Percentiles rank a stretch among this genome's conserved stretches.
These are phyloP conservation scores for Dinothrombium tinctorium DNA, from an alignment of 1,140 invertebrate species.

Conservation along the genomic window DNA sequence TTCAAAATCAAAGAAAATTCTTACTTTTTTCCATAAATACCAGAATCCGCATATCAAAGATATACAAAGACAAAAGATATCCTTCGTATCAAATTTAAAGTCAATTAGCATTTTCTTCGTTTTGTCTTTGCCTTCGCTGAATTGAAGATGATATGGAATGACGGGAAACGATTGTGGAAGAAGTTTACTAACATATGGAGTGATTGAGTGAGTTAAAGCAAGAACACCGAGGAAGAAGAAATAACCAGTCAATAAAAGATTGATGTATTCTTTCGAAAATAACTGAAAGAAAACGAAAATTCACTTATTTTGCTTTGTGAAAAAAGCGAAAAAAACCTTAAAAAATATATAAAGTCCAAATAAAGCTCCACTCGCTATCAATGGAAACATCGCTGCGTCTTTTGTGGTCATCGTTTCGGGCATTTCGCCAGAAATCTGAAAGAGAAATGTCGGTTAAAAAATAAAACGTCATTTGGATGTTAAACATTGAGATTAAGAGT, in stretches of 20 bases:
- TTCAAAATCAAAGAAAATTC: too few species aligned
- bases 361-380: slow-evolving; percentile 74
- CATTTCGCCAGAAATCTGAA: slow-evolving; percentile 56
- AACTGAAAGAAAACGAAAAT: slow-evolving; percentile 40
- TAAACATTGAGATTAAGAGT: too few species aligned
- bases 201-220: slow-evolving; percentile 61
- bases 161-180: slow-evolving; percentile 64
- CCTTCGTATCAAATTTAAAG: slow-evolving; percentile 74
- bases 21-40: slow-evolving; percentile 78
- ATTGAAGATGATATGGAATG: slow-evolving; percentile 57
- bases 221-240: slow-evolving; percentile 88
- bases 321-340: slow-evolving; percentile 28
- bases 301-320: background rate
- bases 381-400: slow-evolving; percentile 87
- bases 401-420: slow-evolving; percentile 80
- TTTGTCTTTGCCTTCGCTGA: slow-evolving; percentile 30
- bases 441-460: slow-evolving; percentile 16
- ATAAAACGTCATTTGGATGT: background rate
- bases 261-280: slow-evolving; percentile 91
- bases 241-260: slow-evolving; percentile 69
- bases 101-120: slow-evolving; percentile 37
- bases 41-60: slow-evolving; percentile 63
- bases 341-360: slow-evolving; percentile 72
- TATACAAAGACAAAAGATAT: slow-evolving; percentile 55
- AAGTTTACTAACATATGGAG: slow-evolving; percentile 54